Conservation (phyloP, 2,888 invertebrate species). For the Prosopocoilus inquinatus region DNA sequence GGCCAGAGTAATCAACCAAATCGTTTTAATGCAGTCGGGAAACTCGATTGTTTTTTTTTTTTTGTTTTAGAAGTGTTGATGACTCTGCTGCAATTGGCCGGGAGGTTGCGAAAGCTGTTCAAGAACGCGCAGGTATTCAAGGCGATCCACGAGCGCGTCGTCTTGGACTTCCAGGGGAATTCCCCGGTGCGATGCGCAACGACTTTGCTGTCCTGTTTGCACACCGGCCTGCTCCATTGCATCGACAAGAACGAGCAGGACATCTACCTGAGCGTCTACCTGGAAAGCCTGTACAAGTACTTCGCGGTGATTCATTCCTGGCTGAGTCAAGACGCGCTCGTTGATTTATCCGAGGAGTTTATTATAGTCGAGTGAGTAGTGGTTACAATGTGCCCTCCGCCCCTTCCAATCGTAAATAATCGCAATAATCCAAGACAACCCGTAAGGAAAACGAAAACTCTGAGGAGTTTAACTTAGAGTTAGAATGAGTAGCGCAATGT, state of each 20-base stretch:
- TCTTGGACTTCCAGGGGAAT: constrained; percentile 30
- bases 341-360: constrained; percentile 42
- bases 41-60: background rate
- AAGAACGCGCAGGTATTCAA: constrained; percentile 29
- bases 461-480: too few relatives aligned
- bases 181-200: constrained; percentile 34
- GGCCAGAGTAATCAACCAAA: constrained; percentile 28
- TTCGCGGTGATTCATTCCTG: constrained; percentile 42
- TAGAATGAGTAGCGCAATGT: too few relatives aligned
- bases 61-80: constrained; percentile 39
- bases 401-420: too few relatives aligned
- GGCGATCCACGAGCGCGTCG: constrained; percentile 36
- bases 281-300: constrained; percentile 44
- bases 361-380: constrained; percentile 39
- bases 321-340: constrained; percentile 40
- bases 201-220: constrained; percentile 37
- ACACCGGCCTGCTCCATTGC: constrained; percentile 36
- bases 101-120: constrained; percentile 35
- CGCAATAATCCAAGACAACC: too few relatives aligned
- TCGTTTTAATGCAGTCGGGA: background rate
- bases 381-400: too few relatives aligned
- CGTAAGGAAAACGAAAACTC: too few relatives aligned
- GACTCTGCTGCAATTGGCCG: constrained; percentile 40
- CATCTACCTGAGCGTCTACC: constrained; percentile 41
- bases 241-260: constrained; percentile 41